Conservation (phyloP, 2,888 invertebrate genomes). For the Schrankia costaestrigalis region DNA sequence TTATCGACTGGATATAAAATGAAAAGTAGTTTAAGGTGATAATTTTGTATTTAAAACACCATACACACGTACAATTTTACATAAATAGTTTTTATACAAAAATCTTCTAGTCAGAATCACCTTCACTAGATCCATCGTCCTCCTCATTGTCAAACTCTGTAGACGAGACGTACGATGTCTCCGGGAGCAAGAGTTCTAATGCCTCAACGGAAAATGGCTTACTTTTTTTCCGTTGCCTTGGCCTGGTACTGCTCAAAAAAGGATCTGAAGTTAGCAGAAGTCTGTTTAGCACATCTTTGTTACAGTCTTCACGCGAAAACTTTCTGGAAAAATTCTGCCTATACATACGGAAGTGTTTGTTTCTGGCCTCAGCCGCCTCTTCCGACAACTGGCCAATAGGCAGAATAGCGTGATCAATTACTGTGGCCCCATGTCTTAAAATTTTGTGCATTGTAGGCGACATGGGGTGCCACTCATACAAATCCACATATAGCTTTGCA, state of each 20-base stretch:
- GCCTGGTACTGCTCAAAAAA: background rate
- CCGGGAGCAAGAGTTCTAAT: too few species aligned
- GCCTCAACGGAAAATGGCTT: too few species aligned
- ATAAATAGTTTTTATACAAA: too few species aligned
- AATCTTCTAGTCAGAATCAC: too few species aligned
- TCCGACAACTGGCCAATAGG: slow-evolving; percentile 1
- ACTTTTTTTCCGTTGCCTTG: too few species aligned
- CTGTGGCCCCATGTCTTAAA: background rate
- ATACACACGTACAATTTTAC: too few species aligned
- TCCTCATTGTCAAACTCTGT: too few species aligned
- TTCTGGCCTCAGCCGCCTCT: background rate
- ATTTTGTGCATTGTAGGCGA: slow-evolving; percentile 1
- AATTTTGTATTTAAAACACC: too few species aligned
- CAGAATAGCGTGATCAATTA: background rate
- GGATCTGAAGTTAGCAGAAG: background rate
- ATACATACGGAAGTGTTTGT: background rate
- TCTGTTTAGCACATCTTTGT: background rate
- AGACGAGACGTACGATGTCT: too few species aligned
- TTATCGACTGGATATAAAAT: too few species aligned
- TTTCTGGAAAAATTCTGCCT: background rate
- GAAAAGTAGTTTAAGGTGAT: too few species aligned
- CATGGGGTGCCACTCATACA: slow-evolving; percentile 1
- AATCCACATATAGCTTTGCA: background rate
- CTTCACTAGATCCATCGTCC: too few species aligned
- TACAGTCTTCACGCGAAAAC: background rate